Base-by-base conservation (phyloP, 1,140 invertebrate genomes). In the Bicyclus anynana region DNA sequence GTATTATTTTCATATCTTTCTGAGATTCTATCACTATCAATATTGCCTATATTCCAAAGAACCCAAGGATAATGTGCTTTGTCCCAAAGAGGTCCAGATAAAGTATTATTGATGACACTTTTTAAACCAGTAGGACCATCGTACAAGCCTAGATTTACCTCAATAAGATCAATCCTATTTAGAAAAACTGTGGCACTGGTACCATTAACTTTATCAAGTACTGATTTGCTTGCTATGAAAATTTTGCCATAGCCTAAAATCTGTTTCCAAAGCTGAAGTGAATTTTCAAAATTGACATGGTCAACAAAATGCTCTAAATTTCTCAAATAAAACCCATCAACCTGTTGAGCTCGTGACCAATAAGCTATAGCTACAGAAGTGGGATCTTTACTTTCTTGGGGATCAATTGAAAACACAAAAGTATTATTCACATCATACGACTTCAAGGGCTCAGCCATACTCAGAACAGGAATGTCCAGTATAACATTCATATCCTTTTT, bases 301-400 rank as follows among this genome's bases (percentile, higher is more conserved):
- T 89, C 71, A n/a, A 77, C 77, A 63, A 90, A 89, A 10, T 84
- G 63, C 72, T 92, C 91, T 16, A 93, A 69, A 12, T 93, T 94
- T 77, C 95, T 95, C 2, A 97, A 81, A 81, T 95, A 96, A 77
- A 96, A 95, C 0, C 95, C 95, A 83, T 95, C 93, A 0, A 96
- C 93, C 0, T 92, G 92, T 52, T 91, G 84, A 2, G 85, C 63
- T 1, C 90, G 61, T 2, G 53, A 64, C 95, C 95, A 96, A 77
- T 91, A 92, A 9, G 82, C 79, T 7, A 96, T 84, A 0, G 92
- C 92, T 35, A 83, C 68, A 47, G 90, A 90, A 1, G 92, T 82
- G 35, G 62, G 53, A 62, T 86, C 87, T 50, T 65, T 65, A 29
- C 63, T 73, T 56, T 62, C 59, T 44, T 65, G 33, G 37, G 71